Conservation (phyloP, 2,113 vertebrate genomes). For the Furnarius figulus region DNA sequence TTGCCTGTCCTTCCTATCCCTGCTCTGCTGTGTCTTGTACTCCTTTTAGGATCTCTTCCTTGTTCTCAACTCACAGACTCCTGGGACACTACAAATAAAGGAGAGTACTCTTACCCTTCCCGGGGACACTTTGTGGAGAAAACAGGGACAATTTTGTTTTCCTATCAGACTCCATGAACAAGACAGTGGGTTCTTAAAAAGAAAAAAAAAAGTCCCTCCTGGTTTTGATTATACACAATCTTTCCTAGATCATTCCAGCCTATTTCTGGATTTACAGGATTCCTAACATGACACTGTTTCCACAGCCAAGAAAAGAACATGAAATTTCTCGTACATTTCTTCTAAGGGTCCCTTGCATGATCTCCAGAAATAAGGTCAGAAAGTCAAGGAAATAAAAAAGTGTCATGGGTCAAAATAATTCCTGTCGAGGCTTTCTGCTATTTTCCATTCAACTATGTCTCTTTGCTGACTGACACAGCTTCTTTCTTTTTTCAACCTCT, state of each 20-base stretch:
- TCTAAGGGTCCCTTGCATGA: neutral
- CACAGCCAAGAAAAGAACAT: neutral
- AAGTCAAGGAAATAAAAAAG: neutral
- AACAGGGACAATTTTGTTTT: neutral
- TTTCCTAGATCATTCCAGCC: neutral
- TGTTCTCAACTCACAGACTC: neutral
- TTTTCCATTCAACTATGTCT: neutral
- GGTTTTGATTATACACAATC: neutral
- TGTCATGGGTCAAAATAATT: neutral
- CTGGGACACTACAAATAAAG: neutral
- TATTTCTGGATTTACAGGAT: neutral
- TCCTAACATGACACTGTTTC: neutral
- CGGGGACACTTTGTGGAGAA: neutral
- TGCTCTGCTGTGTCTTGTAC: fast-evolving
- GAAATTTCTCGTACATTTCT: neutral
- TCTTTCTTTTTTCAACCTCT: neutral
- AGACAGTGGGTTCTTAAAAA: neutral
- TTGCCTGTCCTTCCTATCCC: neutral
- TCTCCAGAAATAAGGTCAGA: neutral
- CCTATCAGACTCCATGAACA: neutral
- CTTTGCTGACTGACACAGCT: neutral
- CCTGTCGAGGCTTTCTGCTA: neutral
- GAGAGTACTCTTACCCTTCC: neutral
- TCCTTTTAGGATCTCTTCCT: neutral
- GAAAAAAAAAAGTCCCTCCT: neutral